Conservation (phyloP, 2,888 invertebrate species). For the Bellardia bayeri region DNA sequence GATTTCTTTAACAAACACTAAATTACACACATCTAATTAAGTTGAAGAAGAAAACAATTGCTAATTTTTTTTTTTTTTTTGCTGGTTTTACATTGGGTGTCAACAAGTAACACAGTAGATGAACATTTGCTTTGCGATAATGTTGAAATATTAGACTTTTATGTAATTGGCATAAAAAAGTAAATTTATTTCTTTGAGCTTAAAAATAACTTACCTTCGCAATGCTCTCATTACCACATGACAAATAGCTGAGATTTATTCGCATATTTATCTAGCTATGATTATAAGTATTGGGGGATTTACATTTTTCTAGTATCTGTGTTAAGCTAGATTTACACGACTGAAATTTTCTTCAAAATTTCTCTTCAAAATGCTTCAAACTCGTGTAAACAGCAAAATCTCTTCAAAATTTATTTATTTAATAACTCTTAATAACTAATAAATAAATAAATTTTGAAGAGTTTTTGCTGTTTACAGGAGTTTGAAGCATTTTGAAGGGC, state of each 20-base stretch:
- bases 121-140: background rate
- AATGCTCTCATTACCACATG: background rate
- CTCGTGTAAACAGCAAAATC: too few relatives aligned
- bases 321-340: too few relatives aligned
- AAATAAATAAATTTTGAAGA: too few relatives aligned
- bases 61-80: background rate
- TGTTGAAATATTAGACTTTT: slow-evolving; percentile 10
- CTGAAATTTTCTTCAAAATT: too few relatives aligned
- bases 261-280: background rate
- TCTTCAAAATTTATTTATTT: too few relatives aligned
- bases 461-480: too few relatives aligned
- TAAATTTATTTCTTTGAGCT: slow-evolving; percentile 3
- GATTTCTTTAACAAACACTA: slow-evolving; percentile 2
- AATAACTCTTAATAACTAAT: too few relatives aligned
- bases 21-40: background rate
- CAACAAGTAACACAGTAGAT: background rate
- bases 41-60: background rate
- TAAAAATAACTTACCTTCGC: background rate
- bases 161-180: slow-evolving; percentile 18
- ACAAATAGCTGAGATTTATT: background rate
- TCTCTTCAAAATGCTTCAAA: too few relatives aligned
- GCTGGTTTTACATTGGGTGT: background rate
- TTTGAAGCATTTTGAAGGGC: too few relatives aligned
- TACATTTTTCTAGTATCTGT: too few relatives aligned
- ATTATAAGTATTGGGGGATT: too few relatives aligned